phyloP scores from a whole-genome alignment of 2,113 vertebrate genomes.

The Crotophaga sulcirostris region DNA sequence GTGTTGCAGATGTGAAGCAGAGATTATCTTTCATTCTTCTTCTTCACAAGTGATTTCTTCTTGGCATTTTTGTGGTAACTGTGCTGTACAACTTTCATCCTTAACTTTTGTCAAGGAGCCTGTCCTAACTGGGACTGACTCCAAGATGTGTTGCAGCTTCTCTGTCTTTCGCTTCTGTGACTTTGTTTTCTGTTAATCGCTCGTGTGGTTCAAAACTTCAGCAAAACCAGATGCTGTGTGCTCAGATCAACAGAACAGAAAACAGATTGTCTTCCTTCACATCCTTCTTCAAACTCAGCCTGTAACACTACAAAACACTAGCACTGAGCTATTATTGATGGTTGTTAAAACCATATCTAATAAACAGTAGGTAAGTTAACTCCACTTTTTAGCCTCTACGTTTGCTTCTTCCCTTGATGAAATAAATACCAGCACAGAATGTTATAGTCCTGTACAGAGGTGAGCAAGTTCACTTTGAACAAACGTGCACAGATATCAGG shows the following conservation, averaged over 20 bases:
- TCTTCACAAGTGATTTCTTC: background rate
- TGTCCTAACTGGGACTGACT: background rate
- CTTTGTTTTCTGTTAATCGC: background rate
- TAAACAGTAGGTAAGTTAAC: background rate
- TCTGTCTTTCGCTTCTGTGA: background rate
- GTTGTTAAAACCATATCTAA: background rate
- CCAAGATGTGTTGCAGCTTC: background rate
- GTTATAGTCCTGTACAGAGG: background rate
- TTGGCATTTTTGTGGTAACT: background rate
- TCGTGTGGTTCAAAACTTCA: background rate
- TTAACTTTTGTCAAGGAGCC: background rate
- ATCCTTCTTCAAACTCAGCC: background rate
- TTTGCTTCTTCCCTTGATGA: background rate
- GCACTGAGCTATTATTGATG: background rate
- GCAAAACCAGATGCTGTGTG: background rate
- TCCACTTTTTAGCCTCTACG: background rate
- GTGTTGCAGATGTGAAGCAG: conserved; percentile 31
- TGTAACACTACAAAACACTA: background rate
- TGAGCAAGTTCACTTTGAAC: background rate
- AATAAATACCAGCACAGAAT: background rate
- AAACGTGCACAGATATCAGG: background rate
- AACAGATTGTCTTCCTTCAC: background rate
- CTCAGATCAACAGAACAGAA: background rate
- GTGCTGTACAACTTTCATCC: background rate
- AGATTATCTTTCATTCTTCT: conserved; percentile 8